Base-by-base conservation (phyloP, 2,797 vertebrate genomes). In the Petrocephalus schoutedeni region DNA sequence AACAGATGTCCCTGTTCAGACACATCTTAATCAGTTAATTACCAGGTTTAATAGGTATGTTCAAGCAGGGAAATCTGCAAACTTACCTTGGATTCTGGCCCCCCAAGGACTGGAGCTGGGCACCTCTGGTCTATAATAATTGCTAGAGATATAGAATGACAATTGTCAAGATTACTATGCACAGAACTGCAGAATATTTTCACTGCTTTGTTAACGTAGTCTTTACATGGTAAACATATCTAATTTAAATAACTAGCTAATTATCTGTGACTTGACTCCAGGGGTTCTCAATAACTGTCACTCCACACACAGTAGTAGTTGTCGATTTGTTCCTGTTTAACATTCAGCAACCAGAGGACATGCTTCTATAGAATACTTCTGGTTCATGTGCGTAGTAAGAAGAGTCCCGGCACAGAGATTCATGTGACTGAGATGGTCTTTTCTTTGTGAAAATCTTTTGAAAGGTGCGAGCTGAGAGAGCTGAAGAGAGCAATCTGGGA, bases 361-460 rank as follows among this genome's bases (percentile, higher is more conserved):
- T 71, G 14, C 64, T 71, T 71, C 28, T 9, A 51, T 51, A 9
- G 8, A 51, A 51, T 36, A 28, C 28, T 71, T 71, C 28, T 71
- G 64, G 28, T 71, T 71, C 5, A 71, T 71, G 64, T 36, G 12
- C 28, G 64, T 71, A 16, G 14, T 71, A 71, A 71, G 64, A 77
- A 77, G 41, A 77, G 41, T 45, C 71, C 71, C 36, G 19, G 54
- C 32, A 51, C 45, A 74, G 61, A 53, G 74, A 51, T 56, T 54
- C 51, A 23, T 85, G 86, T 86, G 84, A 87, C 88, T 85, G 86
- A 89, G 56, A 51, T 32, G 86, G 82, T 82, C 59, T 90, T 58
- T 88, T 77, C 41, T 89, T 84, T 87, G 53, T 88, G 80, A 88
- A 89, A 19, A 89, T 90, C 64, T 90, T 56, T 90, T 90, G 49